A percentile compares a stretch with the other conserved stretches of the same genome.
Evolutionary conservation across 2,113 vertebrate genomes (phyloP).

Genomic region (Rhinopomastus cyanomelas): DNA sequence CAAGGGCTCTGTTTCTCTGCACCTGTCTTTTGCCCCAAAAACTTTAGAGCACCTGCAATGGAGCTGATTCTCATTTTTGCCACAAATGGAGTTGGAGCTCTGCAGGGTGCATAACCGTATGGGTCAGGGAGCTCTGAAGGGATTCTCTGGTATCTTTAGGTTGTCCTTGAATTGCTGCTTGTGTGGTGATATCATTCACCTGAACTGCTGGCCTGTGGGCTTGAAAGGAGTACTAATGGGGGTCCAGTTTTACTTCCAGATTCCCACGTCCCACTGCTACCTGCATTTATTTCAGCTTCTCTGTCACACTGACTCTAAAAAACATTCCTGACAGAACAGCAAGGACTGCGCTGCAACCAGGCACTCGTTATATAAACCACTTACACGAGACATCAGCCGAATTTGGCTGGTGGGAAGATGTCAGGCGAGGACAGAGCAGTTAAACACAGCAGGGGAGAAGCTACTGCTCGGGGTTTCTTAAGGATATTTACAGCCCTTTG

Average conservation of each 20-base stretch:
- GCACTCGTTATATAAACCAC: slow-evolving; percentile 39
- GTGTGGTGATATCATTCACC: neutral
- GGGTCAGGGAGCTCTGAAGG: neutral
- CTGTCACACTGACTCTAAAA: neutral
- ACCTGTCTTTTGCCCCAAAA: neutral
- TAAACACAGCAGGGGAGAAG: neutral
- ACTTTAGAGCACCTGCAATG: neutral
- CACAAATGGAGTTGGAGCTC: neutral
- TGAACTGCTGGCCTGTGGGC: neutral
- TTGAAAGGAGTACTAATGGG: neutral
- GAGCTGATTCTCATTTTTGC: neutral
- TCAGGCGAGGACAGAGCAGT: slow-evolving; percentile 29
- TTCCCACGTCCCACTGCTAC: neutral
- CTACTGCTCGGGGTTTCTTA: neutral
- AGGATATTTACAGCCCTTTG: slow-evolving; percentile 56
- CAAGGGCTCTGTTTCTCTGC: neutral
- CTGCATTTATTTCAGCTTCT: neutral
- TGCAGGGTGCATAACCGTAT: neutral
- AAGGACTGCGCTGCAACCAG: neutral
- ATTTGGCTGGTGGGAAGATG: neutral
- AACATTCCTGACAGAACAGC: neutral
- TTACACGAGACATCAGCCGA: neutral
- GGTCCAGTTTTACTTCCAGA: neutral
- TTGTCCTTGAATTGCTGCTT: neutral
- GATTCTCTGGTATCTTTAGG: neutral